These are phyloP conservation scores for Hafferia zeledoni DNA, from an alignment of 2,797 vertebrate genomes.

Conservation along the genomic window DNA sequence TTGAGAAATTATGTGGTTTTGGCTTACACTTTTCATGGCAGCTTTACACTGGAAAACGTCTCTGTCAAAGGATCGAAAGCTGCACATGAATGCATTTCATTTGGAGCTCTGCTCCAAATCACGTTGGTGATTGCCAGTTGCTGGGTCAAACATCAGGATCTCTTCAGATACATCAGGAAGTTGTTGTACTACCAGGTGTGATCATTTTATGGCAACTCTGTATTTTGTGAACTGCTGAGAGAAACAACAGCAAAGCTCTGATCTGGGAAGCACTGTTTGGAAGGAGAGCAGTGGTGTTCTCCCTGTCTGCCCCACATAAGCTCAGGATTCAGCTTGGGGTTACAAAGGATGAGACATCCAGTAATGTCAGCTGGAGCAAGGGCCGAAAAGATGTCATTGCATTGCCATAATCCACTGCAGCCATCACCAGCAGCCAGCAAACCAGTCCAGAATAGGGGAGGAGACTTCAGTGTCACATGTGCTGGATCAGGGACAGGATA, in stretches of 20 bases:
- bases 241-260: neutral
- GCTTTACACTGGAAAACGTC: slow-evolving; percentile 21
- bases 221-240: neutral
- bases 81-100: neutral
- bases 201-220: neutral
- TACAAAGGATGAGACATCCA: neutral
- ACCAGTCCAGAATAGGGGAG: neutral
- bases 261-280: neutral
- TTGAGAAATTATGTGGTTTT: neutral
- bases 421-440: neutral
- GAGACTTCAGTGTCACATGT: neutral
- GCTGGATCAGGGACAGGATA: neutral
- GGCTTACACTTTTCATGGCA: neutral
- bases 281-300: neutral
- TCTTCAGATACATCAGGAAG: slow-evolving; percentile 15
- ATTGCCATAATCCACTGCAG: neutral
- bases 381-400: neutral
- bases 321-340: neutral
- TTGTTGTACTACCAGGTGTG: neutral
- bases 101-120: neutral
- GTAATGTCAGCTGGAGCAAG: neutral
- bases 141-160: neutral
- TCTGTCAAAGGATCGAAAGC: neutral
- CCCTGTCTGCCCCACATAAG: neutral
- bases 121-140: slow-evolving; percentile 12